Evolutionary conservation across 1,140 invertebrate genomes (phyloP).

Genomic region (Trichonephila clavata): DNA sequence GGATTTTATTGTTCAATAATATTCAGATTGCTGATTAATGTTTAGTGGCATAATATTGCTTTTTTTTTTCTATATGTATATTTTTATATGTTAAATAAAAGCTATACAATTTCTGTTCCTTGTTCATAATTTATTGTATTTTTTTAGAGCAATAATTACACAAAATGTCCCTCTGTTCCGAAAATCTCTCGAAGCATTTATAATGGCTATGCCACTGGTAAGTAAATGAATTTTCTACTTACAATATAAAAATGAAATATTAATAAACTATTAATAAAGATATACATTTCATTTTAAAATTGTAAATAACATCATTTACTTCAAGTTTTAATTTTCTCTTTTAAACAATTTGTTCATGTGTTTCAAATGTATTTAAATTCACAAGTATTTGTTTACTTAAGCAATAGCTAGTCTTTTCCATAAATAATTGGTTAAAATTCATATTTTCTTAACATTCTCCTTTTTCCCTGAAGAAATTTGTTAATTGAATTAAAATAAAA

Average conservation of each 20-base stretch:
- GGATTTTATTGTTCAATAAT: no score
- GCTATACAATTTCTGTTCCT: no score
- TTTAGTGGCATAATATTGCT: no score
- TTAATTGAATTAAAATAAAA: no score
- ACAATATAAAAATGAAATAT: not conserved
- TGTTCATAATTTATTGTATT: constrained; percentile 76
- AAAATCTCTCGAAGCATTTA: constrained; percentile 85
- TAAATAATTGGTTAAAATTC: no score
- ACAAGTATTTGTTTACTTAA: not conserved
- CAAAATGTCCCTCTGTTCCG: constrained; percentile 89
- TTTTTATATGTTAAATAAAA: no score
- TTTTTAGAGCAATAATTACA: constrained; percentile 95
- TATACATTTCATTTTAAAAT: not conserved
- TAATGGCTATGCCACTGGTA: constrained; percentile 80
- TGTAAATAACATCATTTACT: not conserved
- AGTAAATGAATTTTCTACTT: not conserved
- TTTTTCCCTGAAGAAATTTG: no score
- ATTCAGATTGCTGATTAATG: no score
- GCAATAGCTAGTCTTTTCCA: no score
- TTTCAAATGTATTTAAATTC: not conserved
- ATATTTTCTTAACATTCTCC: no score
- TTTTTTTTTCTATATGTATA: no score
- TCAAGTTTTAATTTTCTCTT: not conserved
- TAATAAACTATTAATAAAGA: not conserved
- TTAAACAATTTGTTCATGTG: not conserved